Conservation (phyloP, 2,888 invertebrate genomes). For the Bembecia ichneumoniformis region DNA sequence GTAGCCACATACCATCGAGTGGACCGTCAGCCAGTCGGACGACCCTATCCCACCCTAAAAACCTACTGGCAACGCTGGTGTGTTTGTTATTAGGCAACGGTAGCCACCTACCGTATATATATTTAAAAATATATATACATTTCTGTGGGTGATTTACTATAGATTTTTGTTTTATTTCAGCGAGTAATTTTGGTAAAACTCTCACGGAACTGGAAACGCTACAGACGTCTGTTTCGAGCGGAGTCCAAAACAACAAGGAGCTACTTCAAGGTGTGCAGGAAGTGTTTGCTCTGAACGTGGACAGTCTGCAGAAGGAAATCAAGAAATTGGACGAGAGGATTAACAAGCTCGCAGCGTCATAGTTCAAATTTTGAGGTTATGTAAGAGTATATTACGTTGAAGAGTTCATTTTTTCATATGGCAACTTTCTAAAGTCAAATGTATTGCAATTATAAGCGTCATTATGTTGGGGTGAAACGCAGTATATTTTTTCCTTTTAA, state of each 20-base stretch:
- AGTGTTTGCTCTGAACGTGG: conserved; percentile 84
- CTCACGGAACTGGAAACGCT: conserved; percentile 84
- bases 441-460: too few species aligned
- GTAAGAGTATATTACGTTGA: background rate
- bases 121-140: too few species aligned
- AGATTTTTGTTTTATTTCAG: conserved; percentile 56
- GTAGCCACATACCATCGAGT: background rate
- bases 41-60: too few species aligned
- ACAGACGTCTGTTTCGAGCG: conserved; percentile 79
- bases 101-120: too few species aligned
- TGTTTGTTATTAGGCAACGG: too few species aligned
- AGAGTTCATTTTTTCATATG: background rate
- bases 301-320: conserved; percentile 83
- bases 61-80: too few species aligned
- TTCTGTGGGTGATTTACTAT: too few species aligned
- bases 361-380: conserved; percentile 22
- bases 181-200: conserved; percentile 88
- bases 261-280: conserved; percentile 84
- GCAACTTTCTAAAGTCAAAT: background rate
- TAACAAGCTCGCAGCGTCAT: conserved; percentile 67
- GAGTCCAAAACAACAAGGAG: conserved; percentile 84
- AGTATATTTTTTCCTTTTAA: too few species aligned
- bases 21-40: background rate
- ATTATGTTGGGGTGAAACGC: too few species aligned
- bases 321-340: conserved; percentile 82